Evolutionary conservation across 2,888 invertebrate species (phyloP).

Genomic region (Aleiodes alternator): DNA sequence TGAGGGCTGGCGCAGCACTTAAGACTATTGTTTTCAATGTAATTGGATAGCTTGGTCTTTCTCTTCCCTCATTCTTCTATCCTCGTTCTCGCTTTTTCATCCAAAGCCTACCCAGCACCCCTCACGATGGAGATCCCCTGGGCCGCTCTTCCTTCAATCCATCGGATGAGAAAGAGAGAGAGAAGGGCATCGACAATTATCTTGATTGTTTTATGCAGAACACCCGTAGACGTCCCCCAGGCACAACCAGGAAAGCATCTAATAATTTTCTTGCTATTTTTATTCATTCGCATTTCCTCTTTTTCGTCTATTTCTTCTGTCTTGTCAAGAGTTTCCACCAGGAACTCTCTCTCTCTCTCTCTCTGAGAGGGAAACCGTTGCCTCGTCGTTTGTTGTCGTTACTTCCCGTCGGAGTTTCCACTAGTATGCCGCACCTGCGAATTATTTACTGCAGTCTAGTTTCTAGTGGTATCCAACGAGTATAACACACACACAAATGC

Average conservation of each 20-base stretch:
- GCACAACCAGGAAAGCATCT: conserved; percentile 31
- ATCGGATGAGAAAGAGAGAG: conserved; percentile 51
- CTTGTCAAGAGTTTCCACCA: neutral
- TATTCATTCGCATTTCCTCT: neutral
- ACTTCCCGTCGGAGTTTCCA: conserved; percentile 55
- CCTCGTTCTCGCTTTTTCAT: conserved; percentile 41
- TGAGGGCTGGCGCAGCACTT: conserved; percentile 72
- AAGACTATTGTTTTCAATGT: conserved; percentile 77
- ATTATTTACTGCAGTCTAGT: conserved; percentile 60
- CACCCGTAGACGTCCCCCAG: conserved; percentile 44
- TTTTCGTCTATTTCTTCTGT: neutral
- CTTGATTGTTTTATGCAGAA: conserved; percentile 74
- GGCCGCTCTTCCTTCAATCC: conserved; percentile 46
- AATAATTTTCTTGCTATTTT: neutral
- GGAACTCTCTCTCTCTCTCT: no score
- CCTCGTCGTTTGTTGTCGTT: conserved; percentile 45
- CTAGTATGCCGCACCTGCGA: conserved; percentile 64
- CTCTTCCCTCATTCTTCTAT: conserved; percentile 39
- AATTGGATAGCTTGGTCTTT: conserved; percentile 75
- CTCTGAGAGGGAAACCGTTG: conserved; percentile 6
- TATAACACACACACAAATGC: neutral
- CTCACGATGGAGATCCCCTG: conserved; percentile 48
- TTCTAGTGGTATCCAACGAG: conserved; percentile 18
- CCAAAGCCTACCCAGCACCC: conserved; percentile 17
- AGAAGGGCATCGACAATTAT: conserved; percentile 73